These are phyloP conservation scores for Cyclina sinensis DNA, from an alignment of 1,140 invertebrate species.

Conservation along the genomic window DNA sequence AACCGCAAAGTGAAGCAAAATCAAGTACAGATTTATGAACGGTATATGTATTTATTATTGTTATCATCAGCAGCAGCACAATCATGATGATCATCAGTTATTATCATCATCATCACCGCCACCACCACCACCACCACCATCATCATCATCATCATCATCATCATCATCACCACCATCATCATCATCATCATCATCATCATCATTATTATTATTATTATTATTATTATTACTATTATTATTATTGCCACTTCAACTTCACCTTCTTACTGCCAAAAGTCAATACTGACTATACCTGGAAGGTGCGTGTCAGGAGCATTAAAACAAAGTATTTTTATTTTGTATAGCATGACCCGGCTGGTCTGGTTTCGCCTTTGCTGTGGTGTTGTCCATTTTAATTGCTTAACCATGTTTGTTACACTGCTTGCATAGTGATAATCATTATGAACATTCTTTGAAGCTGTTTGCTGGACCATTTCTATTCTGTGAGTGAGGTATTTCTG, in stretches of 20 bases:
- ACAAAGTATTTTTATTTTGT: not conserved
- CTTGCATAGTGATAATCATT: too few relatives aligned
- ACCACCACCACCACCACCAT: conserved; percentile 18
- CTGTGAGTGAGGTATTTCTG: too few relatives aligned
- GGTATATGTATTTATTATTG: not conserved
- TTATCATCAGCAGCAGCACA: too few relatives aligned
- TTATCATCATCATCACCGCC: conserved; percentile 37
- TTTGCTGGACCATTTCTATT: too few relatives aligned
- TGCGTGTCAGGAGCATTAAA: not conserved
- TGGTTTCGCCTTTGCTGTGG: too few relatives aligned
- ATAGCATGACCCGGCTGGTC: too few relatives aligned
- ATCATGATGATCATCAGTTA: conserved; percentile 37
- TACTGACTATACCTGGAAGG: too few relatives aligned
- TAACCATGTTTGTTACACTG: too few relatives aligned
- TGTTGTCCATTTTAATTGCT: too few relatives aligned
- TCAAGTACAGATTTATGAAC: not conserved
- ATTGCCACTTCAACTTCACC: not conserved
- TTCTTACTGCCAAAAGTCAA: too few relatives aligned
- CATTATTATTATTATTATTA: conserved; percentile 61
- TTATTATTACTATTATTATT: conserved; percentile 50
- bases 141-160: conserved; percentile 13
- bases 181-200: conserved; percentile 61
- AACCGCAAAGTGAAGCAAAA: not conserved
- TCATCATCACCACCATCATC: conserved; percentile 25
- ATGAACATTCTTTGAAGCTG: too few relatives aligned